Conservation (phyloP, 2,797 vertebrate species). For the Schizothorax lantsangensis region DNA sequence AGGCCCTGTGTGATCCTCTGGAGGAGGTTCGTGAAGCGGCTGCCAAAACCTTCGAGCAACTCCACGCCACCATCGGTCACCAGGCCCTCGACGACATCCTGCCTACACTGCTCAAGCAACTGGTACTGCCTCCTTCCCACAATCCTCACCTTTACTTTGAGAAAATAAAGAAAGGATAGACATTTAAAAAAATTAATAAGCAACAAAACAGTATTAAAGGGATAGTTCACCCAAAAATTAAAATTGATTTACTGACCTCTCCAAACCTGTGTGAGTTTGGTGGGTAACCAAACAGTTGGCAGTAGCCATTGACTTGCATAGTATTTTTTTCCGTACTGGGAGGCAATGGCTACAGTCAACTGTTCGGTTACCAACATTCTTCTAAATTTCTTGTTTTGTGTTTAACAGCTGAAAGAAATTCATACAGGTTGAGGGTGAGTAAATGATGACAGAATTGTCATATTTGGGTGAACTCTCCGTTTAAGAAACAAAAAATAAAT, state of each 20-base stretch:
- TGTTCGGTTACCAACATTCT: no score
- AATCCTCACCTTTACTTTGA: neutral
- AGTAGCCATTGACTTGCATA: no score
- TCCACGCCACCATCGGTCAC: slow-evolving; percentile 96
- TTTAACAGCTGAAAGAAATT: no score
- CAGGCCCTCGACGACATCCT: slow-evolving; percentile 98
- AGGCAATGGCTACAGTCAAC: no score
- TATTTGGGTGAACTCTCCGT: no score
- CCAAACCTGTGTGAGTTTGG: no score
- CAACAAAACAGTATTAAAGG: neutral
- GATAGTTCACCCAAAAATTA: neutral
- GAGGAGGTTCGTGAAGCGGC: slow-evolving; percentile 97
- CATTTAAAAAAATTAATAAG: neutral
- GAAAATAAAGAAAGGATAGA: neutral
- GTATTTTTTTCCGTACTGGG: no score
- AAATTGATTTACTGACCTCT: no score
- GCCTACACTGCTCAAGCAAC: slow-evolving; percentile 91
- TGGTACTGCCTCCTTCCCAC: slow-evolving; percentile 80
- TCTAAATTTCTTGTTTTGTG: no score
- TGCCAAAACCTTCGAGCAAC: slow-evolving; percentile 97
- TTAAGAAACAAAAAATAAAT: neutral
- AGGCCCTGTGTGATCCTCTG: slow-evolving; percentile 95
- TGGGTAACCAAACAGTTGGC: no score
- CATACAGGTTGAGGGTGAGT: no score
- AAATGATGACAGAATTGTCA: no score